These are phyloP conservation scores for Proisotoma minuta DNA, from an alignment of 2,888 invertebrate species.

Conservation along the genomic window DNA sequence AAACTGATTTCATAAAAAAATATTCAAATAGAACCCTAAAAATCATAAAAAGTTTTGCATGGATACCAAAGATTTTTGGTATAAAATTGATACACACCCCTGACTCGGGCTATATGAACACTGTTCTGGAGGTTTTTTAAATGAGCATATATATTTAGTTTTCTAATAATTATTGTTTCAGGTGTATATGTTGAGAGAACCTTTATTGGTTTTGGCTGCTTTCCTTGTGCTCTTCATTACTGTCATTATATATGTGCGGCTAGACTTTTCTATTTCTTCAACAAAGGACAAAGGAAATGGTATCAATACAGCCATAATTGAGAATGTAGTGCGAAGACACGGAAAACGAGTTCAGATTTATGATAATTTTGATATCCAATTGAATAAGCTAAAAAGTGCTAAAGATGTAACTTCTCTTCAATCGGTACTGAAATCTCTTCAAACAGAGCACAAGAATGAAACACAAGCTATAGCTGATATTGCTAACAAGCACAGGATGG, in stretches of 20 bases:
- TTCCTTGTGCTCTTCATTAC: conserved; percentile 83
- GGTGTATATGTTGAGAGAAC: conserved; percentile 84
- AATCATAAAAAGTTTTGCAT: too few relatives aligned
- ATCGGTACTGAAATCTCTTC: conserved; percentile 57
- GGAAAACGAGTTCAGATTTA: conserved; percentile 60
- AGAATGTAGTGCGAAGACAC: conserved; percentile 59
- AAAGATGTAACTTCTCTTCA: conserved; percentile 57
- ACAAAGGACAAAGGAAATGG: conserved; percentile 17
- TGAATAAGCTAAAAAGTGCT: conserved; percentile 59
- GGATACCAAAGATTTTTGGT: too few relatives aligned
- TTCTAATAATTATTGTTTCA: conserved; percentile 68
- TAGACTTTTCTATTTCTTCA: conserved; percentile 84
- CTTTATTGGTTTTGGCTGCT: conserved; percentile 79
- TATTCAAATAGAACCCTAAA: too few relatives aligned
- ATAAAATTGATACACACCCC: too few relatives aligned
- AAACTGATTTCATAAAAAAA: too few relatives aligned
- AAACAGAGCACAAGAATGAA: conserved; percentile 59
- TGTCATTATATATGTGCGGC: conserved; percentile 87
- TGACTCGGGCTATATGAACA: too few relatives aligned
- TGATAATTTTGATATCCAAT: conserved; percentile 59
- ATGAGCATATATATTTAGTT: neutral
- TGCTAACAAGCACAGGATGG: conserved; percentile 56
- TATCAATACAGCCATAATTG: conserved; percentile 50
- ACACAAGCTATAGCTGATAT: conserved; percentile 56
- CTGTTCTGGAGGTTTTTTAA: neutral